These are phyloP conservation scores for Drosophila lini DNA, from an alignment of 1,140 invertebrate genomes.

Conservation along the genomic window DNA sequence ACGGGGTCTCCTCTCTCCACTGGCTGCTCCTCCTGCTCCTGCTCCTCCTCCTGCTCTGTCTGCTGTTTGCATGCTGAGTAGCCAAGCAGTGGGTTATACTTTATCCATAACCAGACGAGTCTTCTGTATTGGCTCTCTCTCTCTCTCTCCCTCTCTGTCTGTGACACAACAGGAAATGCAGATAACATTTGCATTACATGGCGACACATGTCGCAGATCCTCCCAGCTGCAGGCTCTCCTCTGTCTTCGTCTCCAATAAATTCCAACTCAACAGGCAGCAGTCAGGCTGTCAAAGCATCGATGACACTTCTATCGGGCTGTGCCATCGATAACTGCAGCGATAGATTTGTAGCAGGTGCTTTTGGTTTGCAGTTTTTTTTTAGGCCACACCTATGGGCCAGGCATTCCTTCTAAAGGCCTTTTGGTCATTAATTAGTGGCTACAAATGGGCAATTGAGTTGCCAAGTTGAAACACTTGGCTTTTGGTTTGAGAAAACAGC, in stretches of 20 bases:
- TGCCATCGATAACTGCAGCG: constrained; percentile 19
- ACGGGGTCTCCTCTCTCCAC: constrained; percentile 17
- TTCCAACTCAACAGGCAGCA: constrained; percentile 55
- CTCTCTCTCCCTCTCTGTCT: constrained; percentile 1
- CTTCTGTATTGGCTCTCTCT: neutral
- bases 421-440: constrained; percentile 15
- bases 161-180: constrained; percentile 70
- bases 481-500: neutral
- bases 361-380: neutral
- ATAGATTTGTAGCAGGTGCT: constrained; percentile 26
- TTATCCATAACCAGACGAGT: constrained; percentile 4
- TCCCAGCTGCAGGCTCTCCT: constrained; percentile 10
- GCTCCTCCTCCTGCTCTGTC: constrained; percentile 42
- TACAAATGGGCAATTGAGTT: neutral
- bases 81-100: constrained; percentile 5
- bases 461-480: neutral
- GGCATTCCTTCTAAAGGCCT: neutral
- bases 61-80: constrained; percentile 52
- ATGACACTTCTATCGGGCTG: constrained; percentile 39
- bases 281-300: constrained; percentile 49
- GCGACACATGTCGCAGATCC: constrained; percentile 58
- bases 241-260: constrained; percentile 15
- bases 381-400: constrained; percentile 1
- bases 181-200: constrained; percentile 71
- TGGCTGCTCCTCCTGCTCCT: constrained; percentile 8